These are phyloP conservation scores for Acrocephalus kingi DNA, from an alignment of 2,113 vertebrate species.

Conservation along the genomic window DNA sequence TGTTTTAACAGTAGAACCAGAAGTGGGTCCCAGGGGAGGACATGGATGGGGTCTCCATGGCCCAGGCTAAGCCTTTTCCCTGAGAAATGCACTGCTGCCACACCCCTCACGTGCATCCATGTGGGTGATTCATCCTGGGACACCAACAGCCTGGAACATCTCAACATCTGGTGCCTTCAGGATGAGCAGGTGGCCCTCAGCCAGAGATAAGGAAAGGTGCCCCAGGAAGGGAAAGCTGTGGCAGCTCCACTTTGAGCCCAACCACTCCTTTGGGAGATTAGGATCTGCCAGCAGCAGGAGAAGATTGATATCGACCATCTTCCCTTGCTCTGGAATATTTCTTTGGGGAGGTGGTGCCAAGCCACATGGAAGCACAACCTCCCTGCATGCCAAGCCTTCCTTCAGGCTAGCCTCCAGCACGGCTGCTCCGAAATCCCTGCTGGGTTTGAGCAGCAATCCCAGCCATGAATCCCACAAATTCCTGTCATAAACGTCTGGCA, in stretches of 20 bases:
- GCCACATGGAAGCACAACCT: background rate
- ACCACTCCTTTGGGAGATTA: background rate
- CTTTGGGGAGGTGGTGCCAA: background rate
- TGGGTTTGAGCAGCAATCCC: background rate
- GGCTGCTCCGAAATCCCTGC: background rate
- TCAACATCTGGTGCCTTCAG: background rate
- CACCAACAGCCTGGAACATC: background rate
- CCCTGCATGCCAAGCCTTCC: background rate
- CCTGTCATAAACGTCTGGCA: background rate
- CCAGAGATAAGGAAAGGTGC: background rate
- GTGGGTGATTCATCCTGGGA: background rate
- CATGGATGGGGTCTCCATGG: background rate
- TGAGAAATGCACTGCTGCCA: background rate
- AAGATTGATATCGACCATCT: background rate
- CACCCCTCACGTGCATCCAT: rapidly evolving
- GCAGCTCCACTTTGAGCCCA: background rate
- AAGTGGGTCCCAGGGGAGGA: background rate
- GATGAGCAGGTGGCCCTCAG: background rate
- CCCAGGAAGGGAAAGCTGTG: background rate
- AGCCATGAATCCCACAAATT: background rate
- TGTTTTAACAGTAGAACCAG: background rate
- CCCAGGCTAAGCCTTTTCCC: background rate
- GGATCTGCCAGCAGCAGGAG: background rate
- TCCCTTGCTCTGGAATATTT: background rate
- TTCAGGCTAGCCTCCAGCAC: background rate